Base-by-base conservation (phyloP, 2,888 invertebrate genomes). In the Parthenolecanium corni region DNA sequence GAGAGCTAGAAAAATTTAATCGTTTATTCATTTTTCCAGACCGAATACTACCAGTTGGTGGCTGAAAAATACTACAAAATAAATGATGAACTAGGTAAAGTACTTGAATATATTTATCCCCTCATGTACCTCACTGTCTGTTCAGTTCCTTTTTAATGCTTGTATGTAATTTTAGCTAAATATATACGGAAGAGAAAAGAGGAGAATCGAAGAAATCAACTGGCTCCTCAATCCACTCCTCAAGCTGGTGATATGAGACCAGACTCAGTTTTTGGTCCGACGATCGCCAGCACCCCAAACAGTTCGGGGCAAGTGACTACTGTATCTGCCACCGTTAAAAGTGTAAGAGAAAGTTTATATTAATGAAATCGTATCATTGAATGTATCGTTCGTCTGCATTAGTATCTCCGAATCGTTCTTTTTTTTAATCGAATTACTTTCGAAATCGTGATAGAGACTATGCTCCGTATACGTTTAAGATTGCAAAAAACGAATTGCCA, bases 21-120 rank as follows among this genome's bases (percentile, higher is more conserved):
- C n/a, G n/a, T n/a, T 40, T 56, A 14, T 24, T 44, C n/a, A 44
- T 23, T 56, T 46, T 54, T 36, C 14, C 71, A 79, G 73, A 96
- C 96, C 1, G 96, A 97, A 72, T 98, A 98, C 76, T 99, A 98
- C 75, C 97, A 98, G 72, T 77, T 98, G 67, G 78, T 99, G 65
- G 98, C 98, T 0, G 97, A 98, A 74, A 98, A 98, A 75, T 98
- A 99, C 68, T 99, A 98, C 75, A 98, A 98, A 76, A 99, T 99
- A 68, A 97, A 97, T 74, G 98, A 96, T 71, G 96, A 96, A 75
- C 76, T 96, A 54, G 81, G 73, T 73, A 68, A 31, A 71, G 71
- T 71, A 61, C 40, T n/a, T n/a, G n/a, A n/a, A n/a, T n/a, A n/a
- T n/a, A n/a, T 51, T n/a, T n/a, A 21, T 24, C 36, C 0, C 23